Base-by-base conservation (phyloP, 2,888 invertebrate genomes). In the Seira sanloemensis region DNA sequence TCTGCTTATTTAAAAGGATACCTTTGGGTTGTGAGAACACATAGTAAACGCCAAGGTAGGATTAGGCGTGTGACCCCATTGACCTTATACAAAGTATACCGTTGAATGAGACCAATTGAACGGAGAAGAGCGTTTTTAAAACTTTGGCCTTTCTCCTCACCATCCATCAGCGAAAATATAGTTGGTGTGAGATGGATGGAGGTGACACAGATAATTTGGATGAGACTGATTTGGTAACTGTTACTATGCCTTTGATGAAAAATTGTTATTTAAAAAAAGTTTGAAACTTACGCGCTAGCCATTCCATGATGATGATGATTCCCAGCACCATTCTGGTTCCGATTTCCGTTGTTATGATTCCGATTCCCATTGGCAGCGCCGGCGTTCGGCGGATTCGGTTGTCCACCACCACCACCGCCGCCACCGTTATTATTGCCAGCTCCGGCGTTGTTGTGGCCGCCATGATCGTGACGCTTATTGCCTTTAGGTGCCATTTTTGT, bases 401-500 rank as follows among this genome's bases (percentile, higher is more conserved):
- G 73, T 4, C 37, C 78, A 69, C 19, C 69, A 37, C 19, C 46
- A 2, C 1, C 25, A 24, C 25, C 67, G n/a, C 25, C 67, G 19
- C 66, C 66, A 65, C 19, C 78, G 21, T 58, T 65, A 19, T 78
- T 78, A 46, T n/a, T n/a, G n/a, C n/a, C n/a, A n/a, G 72, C 78
- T 2, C 78, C 78, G 4, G 24, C 18, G 23, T 66, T 69, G 27
- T 77, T 77, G 21, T 68, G 54, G 18, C 65, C 65, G 1, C 72
- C 78, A 66, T 79, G 50, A 18, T 79, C 79, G 46, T 79, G 66
- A 25, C 79, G 73, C 16, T 27, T 9, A 23, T 79, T 79, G 9
- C 79, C 79, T 73, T 79, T 79, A 12, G 79, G 79, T n/a, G 79
- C 73, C 79, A 79, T 79, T 37, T 37, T 37, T 37, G n/a, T n/a